phyloP scores from a whole-genome alignment of 2,113 vertebrate species.

The Vimba vimba region DNA sequence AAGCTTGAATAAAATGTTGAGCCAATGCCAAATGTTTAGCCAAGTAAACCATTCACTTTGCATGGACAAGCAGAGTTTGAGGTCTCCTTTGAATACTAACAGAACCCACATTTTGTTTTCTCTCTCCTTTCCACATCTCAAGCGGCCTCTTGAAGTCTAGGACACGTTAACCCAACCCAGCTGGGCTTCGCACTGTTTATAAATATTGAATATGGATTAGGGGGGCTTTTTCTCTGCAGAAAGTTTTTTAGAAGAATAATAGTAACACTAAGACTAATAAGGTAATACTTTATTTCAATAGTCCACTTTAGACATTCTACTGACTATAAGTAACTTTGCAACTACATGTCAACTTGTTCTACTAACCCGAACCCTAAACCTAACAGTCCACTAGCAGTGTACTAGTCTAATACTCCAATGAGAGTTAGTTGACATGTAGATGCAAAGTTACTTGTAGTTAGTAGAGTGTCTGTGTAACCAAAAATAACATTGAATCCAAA shows the following conservation, averaged over 20 bases:
- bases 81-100: constrained; percentile 54
- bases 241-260: background rate
- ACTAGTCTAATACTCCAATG: too few species aligned
- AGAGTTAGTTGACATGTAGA: too few species aligned
- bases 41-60: constrained; percentile 59
- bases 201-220: background rate
- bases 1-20: constrained; percentile 45
- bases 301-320: too few species aligned
- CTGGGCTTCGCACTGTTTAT: background rate
- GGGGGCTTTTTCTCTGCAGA: background rate
- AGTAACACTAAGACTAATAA: too few species aligned
- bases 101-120: constrained; percentile 35
- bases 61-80: constrained; percentile 51
- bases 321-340: too few species aligned
- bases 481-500: background rate
- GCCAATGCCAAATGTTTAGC: constrained; percentile 56
- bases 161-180: background rate
- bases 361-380: too few species aligned
- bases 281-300: too few species aligned
- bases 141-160: constrained; percentile 29
- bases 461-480: too few species aligned
- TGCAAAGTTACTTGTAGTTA: too few species aligned
- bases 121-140: constrained; percentile 1
- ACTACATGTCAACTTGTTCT: too few species aligned
- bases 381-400: too few species aligned